Percentiles rank a stretch among this genome's conserved stretches.
These are phyloP conservation scores for Bufo bufo DNA, from an alignment of 2,113 vertebrate species.

Conservation along the genomic window DNA sequence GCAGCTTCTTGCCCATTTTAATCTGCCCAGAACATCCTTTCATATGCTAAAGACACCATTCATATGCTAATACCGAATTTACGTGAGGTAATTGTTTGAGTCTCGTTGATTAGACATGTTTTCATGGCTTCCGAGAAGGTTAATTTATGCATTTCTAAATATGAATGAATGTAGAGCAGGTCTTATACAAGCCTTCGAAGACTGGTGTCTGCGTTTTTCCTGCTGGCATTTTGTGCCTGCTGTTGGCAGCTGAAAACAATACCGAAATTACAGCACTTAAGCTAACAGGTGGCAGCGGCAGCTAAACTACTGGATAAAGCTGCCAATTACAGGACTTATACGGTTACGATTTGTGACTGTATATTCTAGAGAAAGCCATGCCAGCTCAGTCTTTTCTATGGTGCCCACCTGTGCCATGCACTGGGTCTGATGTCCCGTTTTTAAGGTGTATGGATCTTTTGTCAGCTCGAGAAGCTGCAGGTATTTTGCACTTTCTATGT, in stretches of 20 bases:
- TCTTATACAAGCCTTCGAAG: conserved; percentile 22
- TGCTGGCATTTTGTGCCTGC: conserved; percentile 10
- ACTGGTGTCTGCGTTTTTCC: neutral
- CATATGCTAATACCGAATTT: conserved; percentile 72
- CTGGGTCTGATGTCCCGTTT: neutral
- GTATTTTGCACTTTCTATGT: neutral
- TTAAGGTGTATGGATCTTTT: neutral
- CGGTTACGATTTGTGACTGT: neutral
- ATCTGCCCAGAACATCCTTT: conserved; percentile 67
- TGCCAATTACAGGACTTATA: neutral
- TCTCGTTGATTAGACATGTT: conserved; percentile 61
- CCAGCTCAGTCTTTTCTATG: neutral
- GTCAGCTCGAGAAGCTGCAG: neutral
- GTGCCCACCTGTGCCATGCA: neutral
- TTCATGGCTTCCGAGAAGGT: conserved; percentile 21
- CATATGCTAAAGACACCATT: conserved; percentile 72
- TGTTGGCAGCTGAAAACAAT: neutral
- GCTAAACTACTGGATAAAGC: neutral
- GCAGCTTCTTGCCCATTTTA: conserved; percentile 36
- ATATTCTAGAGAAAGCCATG: neutral
- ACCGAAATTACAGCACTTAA: conserved; percentile 20
- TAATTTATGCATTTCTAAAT: conserved; percentile 24
- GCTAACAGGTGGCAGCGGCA: neutral
- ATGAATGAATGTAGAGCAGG: conserved; percentile 3
- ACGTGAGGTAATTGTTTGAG: conserved; percentile 72